phyloP scores from a whole-genome alignment of 2,113 vertebrate genomes.

The Chiloscyllium plagiosum region DNA sequence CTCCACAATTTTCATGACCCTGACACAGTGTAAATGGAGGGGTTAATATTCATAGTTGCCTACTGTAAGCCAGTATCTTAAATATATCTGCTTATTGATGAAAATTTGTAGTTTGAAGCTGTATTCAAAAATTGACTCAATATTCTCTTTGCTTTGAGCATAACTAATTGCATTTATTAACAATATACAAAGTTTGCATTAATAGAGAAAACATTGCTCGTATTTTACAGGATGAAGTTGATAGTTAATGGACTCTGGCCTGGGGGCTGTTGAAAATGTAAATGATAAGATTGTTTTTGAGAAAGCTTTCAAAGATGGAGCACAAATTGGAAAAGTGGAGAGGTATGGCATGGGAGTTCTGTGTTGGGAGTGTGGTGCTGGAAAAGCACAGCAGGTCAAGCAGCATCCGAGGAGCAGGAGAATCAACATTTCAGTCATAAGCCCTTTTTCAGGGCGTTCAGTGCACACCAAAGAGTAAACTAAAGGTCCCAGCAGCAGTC shows the following conservation, averaged over 20 bases:
- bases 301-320: neutral
- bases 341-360: neutral
- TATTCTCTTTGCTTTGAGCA: neutral
- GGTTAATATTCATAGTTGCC: neutral
- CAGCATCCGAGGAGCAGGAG: no score
- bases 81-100: neutral
- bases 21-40: neutral
- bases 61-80: neutral
- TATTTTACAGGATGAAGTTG: neutral
- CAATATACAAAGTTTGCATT: neutral
- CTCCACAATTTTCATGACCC: neutral
- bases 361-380: no score
- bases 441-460: neutral
- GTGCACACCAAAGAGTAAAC: neutral
- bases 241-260: neutral
- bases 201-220: neutral
- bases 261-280: neutral
- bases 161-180: neutral
- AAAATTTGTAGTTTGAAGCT: neutral
- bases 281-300: neutral
- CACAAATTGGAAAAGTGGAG: neutral
- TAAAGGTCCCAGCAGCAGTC: neutral
- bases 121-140: neutral
- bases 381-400: no score
- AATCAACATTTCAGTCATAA: no score